Base-by-base conservation (phyloP, 2,888 invertebrate species). In the Protophormia terraenovae region DNA sequence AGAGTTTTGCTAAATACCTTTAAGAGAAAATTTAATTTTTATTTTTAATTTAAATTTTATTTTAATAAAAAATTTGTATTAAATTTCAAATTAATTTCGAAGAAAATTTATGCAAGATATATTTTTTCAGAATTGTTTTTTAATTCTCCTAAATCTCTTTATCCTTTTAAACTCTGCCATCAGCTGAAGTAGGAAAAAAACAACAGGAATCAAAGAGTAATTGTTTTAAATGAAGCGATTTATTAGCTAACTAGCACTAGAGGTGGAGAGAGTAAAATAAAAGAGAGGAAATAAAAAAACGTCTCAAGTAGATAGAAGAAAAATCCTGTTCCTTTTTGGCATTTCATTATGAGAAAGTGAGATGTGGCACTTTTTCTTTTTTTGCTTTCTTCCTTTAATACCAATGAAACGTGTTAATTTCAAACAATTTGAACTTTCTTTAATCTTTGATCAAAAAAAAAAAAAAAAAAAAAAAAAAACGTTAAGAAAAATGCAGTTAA, bases 321-420 rank as follows among this genome's bases (percentile, higher is more conserved):
- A 55, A 72, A n/a, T 35, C 16, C 19, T 53, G 27, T 53, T 69
- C 24, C 6, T 32, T 58, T 32, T 24, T 47, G 14, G 2, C 27
- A 27, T 24, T 66, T 55, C 22, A 66, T 50, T 19, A 50, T 27
- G 29, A 29, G 53, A 83, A 71, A 64, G 71, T 77, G 55, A 76
- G 71, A 58, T 55, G 55, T 76, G 71, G 82, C 47, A 71, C 64
- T 71, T 77, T 64, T 71, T 53, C 2, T 16, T 29, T 29, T 14
- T 1, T 45, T 22, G 50, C 1, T 1, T 69, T 62, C 10, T 64
- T 45, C 64, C n/a, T 79, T 16, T 32, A 58, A 71, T 82, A 58
- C 55, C 69, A 85, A 82, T 75, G 85, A 82, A 85, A 85, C 85
- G 85, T 85, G 85, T 85, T 85, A 85, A 85, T 82, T 85, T 85